A percentile compares a stretch with the other conserved stretches of the same genome.
phyloP scores from a whole-genome alignment of 2,888 invertebrate species.

The Gandaritis pyraliata region DNA sequence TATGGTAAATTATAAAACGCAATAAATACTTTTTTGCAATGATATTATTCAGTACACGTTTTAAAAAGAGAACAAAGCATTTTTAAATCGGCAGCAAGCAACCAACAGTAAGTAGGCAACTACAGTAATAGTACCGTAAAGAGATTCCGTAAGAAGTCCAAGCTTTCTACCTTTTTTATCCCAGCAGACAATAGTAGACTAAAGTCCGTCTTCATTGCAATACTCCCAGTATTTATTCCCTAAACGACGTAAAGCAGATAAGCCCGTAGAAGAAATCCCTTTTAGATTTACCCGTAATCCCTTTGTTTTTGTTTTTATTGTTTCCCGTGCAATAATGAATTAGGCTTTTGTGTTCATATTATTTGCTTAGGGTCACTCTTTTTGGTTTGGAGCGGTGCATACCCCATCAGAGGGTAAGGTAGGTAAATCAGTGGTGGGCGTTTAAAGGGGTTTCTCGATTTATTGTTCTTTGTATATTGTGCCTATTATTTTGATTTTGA shows the following conservation, averaged over 20 bases:
- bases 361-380: conserved; percentile 74
- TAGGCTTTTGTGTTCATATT: conserved; percentile 68
- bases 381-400: conserved; percentile 71
- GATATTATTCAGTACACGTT: too few relatives aligned
- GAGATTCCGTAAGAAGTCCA: conserved; percentile 62
- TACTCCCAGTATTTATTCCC: conserved; percentile 69
- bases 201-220: conserved; percentile 73
- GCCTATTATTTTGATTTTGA: conserved; percentile 53
- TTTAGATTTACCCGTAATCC: conserved; percentile 76
- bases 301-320: conserved; percentile 75
- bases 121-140: conserved; percentile 63
- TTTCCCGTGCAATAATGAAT: conserved; percentile 74
- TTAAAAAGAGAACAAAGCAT: background rate
- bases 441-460: conserved; percentile 70
- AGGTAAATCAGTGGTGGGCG: conserved; percentile 72
- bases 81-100: conserved; percentile 23
- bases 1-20: too few relatives aligned
- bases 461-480: conserved; percentile 64
- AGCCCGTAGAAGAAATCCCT: conserved; percentile 74
- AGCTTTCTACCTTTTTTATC: conserved; percentile 73
- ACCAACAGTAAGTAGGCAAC: conserved; percentile 51
- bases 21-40: too few relatives aligned
- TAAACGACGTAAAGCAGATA: conserved; percentile 76
- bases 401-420: conserved; percentile 65
- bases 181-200: conserved; percentile 73